Percentiles rank a stretch among this genome's conserved stretches.
Conservation (phyloP, 1,140 invertebrate species). For the Megathymus violae region DNA sequence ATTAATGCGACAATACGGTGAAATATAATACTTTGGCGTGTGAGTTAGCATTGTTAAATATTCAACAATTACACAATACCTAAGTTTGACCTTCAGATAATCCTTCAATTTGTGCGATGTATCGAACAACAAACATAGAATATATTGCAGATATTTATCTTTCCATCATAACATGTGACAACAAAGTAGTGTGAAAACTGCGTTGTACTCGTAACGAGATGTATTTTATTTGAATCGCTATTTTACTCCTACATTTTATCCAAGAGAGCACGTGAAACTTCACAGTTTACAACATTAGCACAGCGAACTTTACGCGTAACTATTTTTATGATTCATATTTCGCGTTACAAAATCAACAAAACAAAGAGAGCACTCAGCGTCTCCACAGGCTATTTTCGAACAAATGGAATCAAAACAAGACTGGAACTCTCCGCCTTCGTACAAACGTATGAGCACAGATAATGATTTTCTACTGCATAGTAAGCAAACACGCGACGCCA, state of each 20-base stretch:
- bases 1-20: conserved; percentile 36
- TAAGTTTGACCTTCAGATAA: conserved; percentile 60
- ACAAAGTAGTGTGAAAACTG: neutral
- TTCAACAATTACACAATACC: conserved; percentile 55
- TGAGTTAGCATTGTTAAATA: conserved; percentile 44
- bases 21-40: conserved; percentile 33
- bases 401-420: conserved; percentile 35
- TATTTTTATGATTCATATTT: conserved; percentile 17
- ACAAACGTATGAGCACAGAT: conserved; percentile 40
- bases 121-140: conserved; percentile 41
- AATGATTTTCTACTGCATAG: conserved; percentile 52
- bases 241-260: conserved; percentile 1
- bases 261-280: conserved; percentile 9
- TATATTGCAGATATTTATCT: conserved; percentile 14
- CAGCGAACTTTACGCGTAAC: neutral
- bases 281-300: conserved; percentile 1
- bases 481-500: conserved; percentile 44
- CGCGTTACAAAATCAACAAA: conserved; percentile 18
- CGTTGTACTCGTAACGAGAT: neutral
- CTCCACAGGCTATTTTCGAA: conserved; percentile 30
- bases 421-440: conserved; percentile 25
- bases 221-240: neutral
- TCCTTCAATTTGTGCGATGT: conserved; percentile 46
- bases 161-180: conserved; percentile 18
- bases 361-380: conserved; percentile 9